A percentile compares a stretch with the other conserved stretches of the same genome.
phyloP scores from a whole-genome alignment of 2,797 vertebrate genomes.

The Hipposideros larvatus region DNA sequence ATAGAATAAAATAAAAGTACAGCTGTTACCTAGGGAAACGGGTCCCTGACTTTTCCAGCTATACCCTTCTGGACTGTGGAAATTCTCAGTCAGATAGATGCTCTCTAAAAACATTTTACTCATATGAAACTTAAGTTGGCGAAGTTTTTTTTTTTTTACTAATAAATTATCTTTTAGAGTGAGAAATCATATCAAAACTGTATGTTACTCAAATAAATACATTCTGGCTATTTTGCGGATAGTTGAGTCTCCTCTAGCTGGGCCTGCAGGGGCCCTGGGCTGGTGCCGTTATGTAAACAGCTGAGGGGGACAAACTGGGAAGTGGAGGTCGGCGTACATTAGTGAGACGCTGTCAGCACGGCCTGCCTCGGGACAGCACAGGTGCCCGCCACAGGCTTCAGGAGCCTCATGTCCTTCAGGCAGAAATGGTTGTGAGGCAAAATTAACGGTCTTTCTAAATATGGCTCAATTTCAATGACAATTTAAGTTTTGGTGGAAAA shows the following conservation, averaged over 20 bases:
- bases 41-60: background rate
- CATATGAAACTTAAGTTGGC: background rate
- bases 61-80: background rate
- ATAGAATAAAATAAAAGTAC: background rate
- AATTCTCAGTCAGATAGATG: background rate
- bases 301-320: background rate
- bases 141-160: constrained; percentile 5
- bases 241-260: background rate
- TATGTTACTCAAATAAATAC: background rate
- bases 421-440: background rate
- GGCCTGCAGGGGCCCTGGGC: background rate
- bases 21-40: background rate
- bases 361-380: background rate
- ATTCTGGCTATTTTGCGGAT: background rate
- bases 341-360: background rate
- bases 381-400: background rate
- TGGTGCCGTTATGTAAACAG: constrained; percentile 42
- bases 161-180: background rate
- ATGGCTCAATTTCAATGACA: background rate
- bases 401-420: background rate
- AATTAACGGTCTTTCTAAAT: constrained; percentile 1
- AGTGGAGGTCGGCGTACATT: accelerated
- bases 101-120: background rate
- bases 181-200: background rate
- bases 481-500: background rate